Conservation (phyloP, 2,113 vertebrate genomes). For the Ursus arctos region DNA sequence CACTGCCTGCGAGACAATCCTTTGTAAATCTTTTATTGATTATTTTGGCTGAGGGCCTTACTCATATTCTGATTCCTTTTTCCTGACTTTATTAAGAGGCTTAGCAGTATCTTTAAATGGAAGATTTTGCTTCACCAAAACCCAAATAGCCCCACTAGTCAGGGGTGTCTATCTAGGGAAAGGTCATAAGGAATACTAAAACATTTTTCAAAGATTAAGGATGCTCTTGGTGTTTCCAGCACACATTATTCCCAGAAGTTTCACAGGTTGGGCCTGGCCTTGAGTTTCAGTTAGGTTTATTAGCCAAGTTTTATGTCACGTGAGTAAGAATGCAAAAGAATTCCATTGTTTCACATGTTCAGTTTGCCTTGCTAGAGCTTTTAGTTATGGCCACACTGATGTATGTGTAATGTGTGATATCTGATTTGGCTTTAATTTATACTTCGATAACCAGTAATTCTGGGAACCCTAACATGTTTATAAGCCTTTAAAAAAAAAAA, state of each 20-base stretch:
- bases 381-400: background rate
- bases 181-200: background rate
- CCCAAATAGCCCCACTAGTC: background rate
- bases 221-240: background rate
- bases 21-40: constrained; percentile 2
- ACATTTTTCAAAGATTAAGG: constrained; percentile 19
- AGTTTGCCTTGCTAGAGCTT: background rate
- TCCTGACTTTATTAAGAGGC: background rate
- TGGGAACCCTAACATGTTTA: background rate
- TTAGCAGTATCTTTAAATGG: background rate
- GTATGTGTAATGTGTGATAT: background rate
- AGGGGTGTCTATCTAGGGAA: background rate
- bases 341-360: background rate
- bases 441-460: background rate
- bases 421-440: background rate
- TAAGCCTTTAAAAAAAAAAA: background rate
- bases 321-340: background rate
- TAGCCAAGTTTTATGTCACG: background rate
- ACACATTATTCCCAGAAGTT: background rate
- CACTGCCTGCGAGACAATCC: background rate
- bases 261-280: background rate
- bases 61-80: background rate
- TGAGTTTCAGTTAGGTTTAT: constrained; percentile 25
- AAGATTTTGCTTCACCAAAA: background rate
- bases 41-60: constrained; percentile 9